Evolutionary conservation across 2,113 vertebrate species (phyloP), one percentile per base, ranked within the genome.

Genomic region (Rhinoderma darwinii): DNA sequence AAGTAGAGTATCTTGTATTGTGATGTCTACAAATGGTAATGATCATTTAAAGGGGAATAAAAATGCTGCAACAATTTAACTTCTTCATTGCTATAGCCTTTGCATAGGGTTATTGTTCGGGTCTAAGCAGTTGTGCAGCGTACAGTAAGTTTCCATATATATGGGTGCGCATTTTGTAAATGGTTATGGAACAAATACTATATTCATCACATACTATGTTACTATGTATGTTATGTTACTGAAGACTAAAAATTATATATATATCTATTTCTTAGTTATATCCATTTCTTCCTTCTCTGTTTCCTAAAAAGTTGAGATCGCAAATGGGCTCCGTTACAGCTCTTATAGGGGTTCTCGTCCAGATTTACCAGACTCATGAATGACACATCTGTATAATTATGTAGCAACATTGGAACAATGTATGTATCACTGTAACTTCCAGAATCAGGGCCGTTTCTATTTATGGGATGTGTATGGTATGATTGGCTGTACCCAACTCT

Each of bases 1-100:
- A 25, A 68, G 61, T 51, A n/a, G 81, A 72, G 37, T 72, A 72
- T 54, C 44, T 39, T 35, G 84, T 39, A 68, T 79, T 86, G 84
- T 78, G 56, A 79, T 50, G 50, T 50, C 56, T 79, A 43, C 41
- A 66, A 68, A 84, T 61, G 72, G 72, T 76, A 84, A 84, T 84
- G 83, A 20, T 56, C 18, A 51, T 76, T 74, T 84, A 59, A 74
- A 75, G 22, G 56, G 66, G 32, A 63, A 61, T 70, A 44, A 30
- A 66, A 82, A 47, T 51, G 8, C 50, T 74, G 50, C 32, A 37
- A 30, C 9, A 54, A 18, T 74, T 56, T 84, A 84, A 84, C 82
- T 20, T 35, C 32, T 84, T 84, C 47, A 18, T 6, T 30, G 73
- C 82, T 47, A 37, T 27, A 44, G 25, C 79, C 7, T 35, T 9